Base-by-base conservation (phyloP, 53 echinoderm and acorn worm species). In the Paracentrotus lividus region DNA sequence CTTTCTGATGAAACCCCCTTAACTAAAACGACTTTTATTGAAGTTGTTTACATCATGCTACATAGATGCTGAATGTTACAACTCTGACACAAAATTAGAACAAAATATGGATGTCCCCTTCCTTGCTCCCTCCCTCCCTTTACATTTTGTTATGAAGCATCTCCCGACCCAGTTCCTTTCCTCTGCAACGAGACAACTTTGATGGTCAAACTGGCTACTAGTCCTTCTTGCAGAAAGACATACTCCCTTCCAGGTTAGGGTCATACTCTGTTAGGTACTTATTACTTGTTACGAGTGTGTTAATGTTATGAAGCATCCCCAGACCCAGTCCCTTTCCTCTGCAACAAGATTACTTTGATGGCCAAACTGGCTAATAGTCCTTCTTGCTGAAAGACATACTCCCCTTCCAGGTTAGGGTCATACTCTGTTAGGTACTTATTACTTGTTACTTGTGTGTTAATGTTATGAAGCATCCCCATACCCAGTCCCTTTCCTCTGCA, bases 341-440 rank as follows among this genome's bases (percentile, higher is more conserved):
- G n/a, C 42, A 92, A 92, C 15, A 92, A n/a, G 15, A 92, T 92
- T 8, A 42, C 78, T 57, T 92, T 92, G 12, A 26, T 43, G 26
- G 92, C 92, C 21, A 92, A 56, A 42, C 92, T 59, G 24, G 58
- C 92, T 81, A 40, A 31, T 13, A 92, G 16, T 6, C 92, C 92
- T 55, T 81, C 81, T n/a, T 55, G 8, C 9, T 57, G 55, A 81
- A 78, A 92, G 23, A 78, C 81, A 81, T 40, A 92, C 59, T 92
- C 92, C 29, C 92, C 92, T 29, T 81, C 57, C 27, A 92, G n/a
- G 21, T 64, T 87, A 24, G 95, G 90, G 56, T 95, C 94, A 14
- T 96, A 94, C 66, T 97, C 98, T 49, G 57, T 32, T 15, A 97
- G 72, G 60, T 98, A 92, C 18, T 52, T 33, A 59, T 98, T 97